Conservation (phyloP, 2,888 invertebrate species). For the Xanthorhoe designata region DNA sequence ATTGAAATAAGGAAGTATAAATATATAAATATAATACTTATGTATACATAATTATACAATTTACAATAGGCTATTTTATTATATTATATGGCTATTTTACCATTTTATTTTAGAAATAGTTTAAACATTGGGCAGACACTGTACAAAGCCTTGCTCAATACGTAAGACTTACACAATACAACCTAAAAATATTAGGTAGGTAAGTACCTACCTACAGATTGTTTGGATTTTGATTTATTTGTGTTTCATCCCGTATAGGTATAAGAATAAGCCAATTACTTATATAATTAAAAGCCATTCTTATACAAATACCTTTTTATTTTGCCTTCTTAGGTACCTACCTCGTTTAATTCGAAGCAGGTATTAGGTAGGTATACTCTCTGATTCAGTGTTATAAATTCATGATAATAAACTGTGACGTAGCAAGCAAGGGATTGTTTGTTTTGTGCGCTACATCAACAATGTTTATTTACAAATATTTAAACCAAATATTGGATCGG, state of each 20-base stretch:
- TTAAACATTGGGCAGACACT: background rate
- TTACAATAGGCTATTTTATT: too few relatives aligned
- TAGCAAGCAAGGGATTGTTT: background rate
- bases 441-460: background rate
- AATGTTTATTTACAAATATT: conserved; percentile 8
- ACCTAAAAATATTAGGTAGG: too few relatives aligned
- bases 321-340: background rate
- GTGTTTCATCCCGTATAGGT: too few relatives aligned
- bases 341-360: too few relatives aligned
- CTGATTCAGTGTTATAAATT: too few relatives aligned
- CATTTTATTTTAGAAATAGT: too few relatives aligned
- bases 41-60: too few relatives aligned
- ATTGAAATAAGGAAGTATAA: background rate
- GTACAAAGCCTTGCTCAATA: background rate
- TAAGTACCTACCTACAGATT: too few relatives aligned
- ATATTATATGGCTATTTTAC: too few relatives aligned
- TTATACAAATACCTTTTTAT: background rate
- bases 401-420: background rate
- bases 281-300: background rate
- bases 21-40: too few relatives aligned
- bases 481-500: conserved; percentile 22
- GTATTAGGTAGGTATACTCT: too few relatives aligned
- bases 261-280: background rate
- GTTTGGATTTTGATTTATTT: background rate
- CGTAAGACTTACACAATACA: too few relatives aligned